Evolutionary conservation across 2,113 vertebrate genomes (phyloP).

Genomic region (Motacilla tschutschensis): DNA sequence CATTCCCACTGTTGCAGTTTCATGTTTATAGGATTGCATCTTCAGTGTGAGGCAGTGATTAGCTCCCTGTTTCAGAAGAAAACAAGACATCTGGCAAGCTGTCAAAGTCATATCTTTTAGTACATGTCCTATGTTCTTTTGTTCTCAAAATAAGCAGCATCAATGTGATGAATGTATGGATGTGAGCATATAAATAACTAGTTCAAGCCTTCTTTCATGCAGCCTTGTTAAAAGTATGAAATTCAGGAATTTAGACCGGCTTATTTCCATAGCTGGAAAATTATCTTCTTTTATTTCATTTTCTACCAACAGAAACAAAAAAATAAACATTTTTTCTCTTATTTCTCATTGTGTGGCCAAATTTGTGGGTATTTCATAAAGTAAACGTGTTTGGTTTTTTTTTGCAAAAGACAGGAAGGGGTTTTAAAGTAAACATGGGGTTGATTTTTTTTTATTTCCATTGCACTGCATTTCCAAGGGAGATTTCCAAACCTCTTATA

Average conservation of each 20-base stretch:
- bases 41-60: neutral
- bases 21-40: neutral
- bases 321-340: rapidly evolving
- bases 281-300: neutral
- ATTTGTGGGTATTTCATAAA: neutral
- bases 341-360: neutral
- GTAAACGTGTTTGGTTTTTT: neutral
- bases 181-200: neutral
- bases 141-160: neutral
- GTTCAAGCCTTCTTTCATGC: neutral
- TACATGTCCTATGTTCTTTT: neutral
- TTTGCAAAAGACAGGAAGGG: neutral
- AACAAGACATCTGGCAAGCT: neutral
- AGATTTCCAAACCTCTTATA: neutral
- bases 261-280: neutral
- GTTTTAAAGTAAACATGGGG: neutral
- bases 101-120: neutral
- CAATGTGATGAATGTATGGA: neutral
- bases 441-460: neutral
- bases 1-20: neutral
- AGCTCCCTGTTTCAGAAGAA: neutral
- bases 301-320: neutral
- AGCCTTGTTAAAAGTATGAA: neutral
- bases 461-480: neutral
- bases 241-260: neutral